Base-by-base conservation (phyloP, 1,140 invertebrate genomes). In the Temnothorax curvispinosus region DNA sequence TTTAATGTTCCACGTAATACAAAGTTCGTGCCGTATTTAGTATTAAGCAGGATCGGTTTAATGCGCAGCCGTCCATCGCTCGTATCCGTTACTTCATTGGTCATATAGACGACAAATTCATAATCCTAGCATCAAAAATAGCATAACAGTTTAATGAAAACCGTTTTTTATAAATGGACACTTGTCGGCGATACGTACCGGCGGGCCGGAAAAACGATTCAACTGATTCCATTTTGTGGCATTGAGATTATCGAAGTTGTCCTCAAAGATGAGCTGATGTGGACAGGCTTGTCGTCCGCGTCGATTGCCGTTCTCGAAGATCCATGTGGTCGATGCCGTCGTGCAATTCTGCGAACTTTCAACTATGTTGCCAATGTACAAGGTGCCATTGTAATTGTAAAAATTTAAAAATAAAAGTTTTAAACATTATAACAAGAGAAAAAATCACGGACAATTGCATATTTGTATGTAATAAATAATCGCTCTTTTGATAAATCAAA, bases 81-180 rank as follows among this genome's bases (percentile, higher is more conserved):
- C 0, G 96, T 92, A 54, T 96, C 96, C 5, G 97, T 94, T 93
- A 97, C 97, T 13, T 27, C 95, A 94, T 67, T 95, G 89, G 97
- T 96, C 38, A 96, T 94, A 91, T 98, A 98, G 18, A 97, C 94
- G 85, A 97, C 96, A 93, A 98, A 98, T 87, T 98, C 97, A 92
- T 95, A 96, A 91, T 96, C 96, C 96, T 96, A 64, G 75, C 58
- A 71, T 87, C 21, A 67, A 60, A 64, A 50, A 74, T n/a, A 74
- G 2, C 15, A 27, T 47, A 3, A 44, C 32, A 18, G 38, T 60
- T 67, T 47, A 38, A 71, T 1, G 7, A 71, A 52, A 71, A 27
- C 27, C 27, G 69, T 15, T 18, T 56, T 18, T 27, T 58, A 15
- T 69, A 8, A 47, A 69, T 44, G 21, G n/a, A 13, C 21, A 32